Base-by-base conservation (phyloP, 1,140 invertebrate genomes). In the Diprion similis region DNA sequence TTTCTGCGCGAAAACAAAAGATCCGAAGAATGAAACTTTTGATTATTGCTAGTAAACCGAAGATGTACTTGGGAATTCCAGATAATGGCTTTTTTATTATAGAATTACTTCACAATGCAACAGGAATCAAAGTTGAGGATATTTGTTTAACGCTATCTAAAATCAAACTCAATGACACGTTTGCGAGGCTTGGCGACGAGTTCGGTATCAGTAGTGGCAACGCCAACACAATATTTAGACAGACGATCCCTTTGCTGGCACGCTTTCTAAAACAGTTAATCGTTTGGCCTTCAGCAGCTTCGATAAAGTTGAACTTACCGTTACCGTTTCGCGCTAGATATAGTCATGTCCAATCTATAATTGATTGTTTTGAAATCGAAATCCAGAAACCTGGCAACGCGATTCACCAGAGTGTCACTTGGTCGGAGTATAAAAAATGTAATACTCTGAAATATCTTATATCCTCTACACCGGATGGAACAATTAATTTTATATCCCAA, bases 391-490 rank as follows among this genome's bases (percentile, higher is more conserved):
- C 84, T n/a, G 79, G 75, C 3, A 81, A 86, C 48, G 71, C 82
- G 9, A 17, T 84, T 3, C 11, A 81, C 74, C 86, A 86, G 79
- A 72, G 83, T 46, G 46, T 87, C 45, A 81, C 83, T 48, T 89
- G 85, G 86, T 86, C 87, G 11, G 80, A 86, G 1, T 88, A 88
- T 73, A 87, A 87, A 78, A 84, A 85, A 73, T 74, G 73, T 19
- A 86, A 88, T 71, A 87, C 85, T 15, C 74, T 83, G 15, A 86
- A 87, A 77, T 88, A 87, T 81, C 79, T 85, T 69, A 81, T 89
- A 75, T 83, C 83, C n/a, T 78, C 76, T 67, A 87, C 83, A 19
- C 84, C 85, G 18, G 82, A 89, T 80, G 86, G 85, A 1, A 79
- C 83, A n/a, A 80, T 87, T 11, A 86, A 83, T 78, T 89, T 80